phyloP scores from a whole-genome alignment of 2,113 vertebrate species.

The Aplodontia rufa region DNA sequence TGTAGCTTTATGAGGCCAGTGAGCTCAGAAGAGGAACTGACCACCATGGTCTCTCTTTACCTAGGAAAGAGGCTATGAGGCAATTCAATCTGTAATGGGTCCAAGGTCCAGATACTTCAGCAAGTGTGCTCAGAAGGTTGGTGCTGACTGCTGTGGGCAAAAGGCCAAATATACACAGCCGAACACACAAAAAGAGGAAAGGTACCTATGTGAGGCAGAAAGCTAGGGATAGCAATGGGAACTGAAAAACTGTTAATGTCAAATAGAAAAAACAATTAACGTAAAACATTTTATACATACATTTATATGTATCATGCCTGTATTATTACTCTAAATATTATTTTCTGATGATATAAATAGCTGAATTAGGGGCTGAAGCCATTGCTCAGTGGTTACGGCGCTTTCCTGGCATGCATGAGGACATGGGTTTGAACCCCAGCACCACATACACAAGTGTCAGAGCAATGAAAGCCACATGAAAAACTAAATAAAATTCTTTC shows the following conservation, averaged over 20 bases:
- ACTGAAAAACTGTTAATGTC: neutral
- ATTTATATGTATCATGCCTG: neutral
- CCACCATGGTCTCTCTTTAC: neutral
- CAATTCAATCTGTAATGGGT: neutral
- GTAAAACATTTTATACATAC: neutral
- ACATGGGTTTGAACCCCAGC: no score
- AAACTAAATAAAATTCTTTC: no score
- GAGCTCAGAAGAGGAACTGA: neutral
- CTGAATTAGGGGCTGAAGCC: no score
- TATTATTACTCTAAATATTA: neutral
- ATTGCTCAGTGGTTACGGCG: no score
- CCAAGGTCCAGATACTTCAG: neutral
- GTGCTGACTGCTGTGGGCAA: neutral
- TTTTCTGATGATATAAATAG: neutral
- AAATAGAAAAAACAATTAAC: neutral
- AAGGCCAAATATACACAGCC: neutral
- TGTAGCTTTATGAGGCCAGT: slow-evolving; percentile 22
- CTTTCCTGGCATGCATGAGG: no score
- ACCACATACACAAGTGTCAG: no score
- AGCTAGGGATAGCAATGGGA: neutral
- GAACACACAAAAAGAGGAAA: neutral
- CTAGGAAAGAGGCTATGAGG: neutral
- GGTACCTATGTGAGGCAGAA: neutral
- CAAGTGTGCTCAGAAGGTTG: neutral
- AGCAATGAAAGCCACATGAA: no score